Percentiles rank a stretch among this genome's conserved stretches.
Conservation (phyloP, 23 tunicate species). For the Botrylloides violaceus region DNA sequence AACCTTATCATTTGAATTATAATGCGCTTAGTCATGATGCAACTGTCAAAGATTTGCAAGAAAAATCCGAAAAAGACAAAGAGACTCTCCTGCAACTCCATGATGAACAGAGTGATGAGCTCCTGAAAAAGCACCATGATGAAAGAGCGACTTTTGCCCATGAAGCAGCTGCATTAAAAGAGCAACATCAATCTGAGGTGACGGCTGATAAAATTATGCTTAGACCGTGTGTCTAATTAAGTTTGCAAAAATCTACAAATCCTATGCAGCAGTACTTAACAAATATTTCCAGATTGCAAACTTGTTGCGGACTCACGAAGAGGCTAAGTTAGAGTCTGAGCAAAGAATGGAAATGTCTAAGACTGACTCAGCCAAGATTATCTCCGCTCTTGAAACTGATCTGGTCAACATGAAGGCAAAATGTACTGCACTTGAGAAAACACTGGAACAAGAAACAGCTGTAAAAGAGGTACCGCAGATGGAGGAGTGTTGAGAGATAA, state of each 20-base stretch:
- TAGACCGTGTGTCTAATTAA: too few species aligned
- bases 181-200: neutral
- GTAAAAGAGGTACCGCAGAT: neutral
- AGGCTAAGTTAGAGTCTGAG: neutral
- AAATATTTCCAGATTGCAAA: neutral
- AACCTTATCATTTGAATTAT: too few species aligned
- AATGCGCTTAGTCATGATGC: neutral
- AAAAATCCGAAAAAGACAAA: neutral
- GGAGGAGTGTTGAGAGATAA: neutral
- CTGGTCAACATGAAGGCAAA: neutral
- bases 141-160: neutral
- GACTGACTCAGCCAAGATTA: neutral
- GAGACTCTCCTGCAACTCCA: neutral
- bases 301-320: neutral
- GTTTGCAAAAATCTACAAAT: too few species aligned
- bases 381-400: neutral
- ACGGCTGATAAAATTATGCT: too few species aligned
- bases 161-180: neutral
- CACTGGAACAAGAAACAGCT: neutral
- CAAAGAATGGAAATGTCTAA: neutral
- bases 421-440: neutral
- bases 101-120: neutral
- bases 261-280: neutral
- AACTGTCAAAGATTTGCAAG: neutral
- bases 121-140: neutral